Evolutionary conservation across 2,113 vertebrate genomes (phyloP).

Genomic region (Epinephelus lanceolatus): DNA sequence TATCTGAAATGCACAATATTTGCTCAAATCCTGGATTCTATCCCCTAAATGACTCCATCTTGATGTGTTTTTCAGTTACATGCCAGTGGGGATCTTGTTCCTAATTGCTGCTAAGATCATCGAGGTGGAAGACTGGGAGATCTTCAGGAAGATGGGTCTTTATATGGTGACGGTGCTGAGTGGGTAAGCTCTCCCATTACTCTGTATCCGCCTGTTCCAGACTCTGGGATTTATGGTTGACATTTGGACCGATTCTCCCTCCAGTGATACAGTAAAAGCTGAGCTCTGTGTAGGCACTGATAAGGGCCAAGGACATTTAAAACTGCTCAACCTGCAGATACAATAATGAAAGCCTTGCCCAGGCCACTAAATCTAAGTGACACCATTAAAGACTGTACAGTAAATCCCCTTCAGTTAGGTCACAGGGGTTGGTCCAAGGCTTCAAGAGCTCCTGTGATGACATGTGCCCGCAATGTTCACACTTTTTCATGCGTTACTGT

Average conservation of each 20-base stretch:
- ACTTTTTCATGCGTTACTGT: background rate
- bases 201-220: slow-evolving; percentile 57
- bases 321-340: slow-evolving; percentile 81
- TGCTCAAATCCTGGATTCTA: background rate
- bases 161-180: slow-evolving; percentile 98
- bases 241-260: slow-evolving; percentile 65
- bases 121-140: slow-evolving; percentile 98
- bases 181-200: slow-evolving; percentile 87
- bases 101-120: slow-evolving; percentile 98
- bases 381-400: slow-evolving; percentile 48
- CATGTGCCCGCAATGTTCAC: background rate
- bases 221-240: slow-evolving; percentile 72
- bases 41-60: background rate
- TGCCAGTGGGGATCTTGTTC: slow-evolving; percentile 96
- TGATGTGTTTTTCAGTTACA: slow-evolving; percentile 89
- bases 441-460: slow-evolving; percentile 15
- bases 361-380: slow-evolving; percentile 71
- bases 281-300: slow-evolving; percentile 73
- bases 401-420: slow-evolving; percentile 59
- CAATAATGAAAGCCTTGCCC: slow-evolving; percentile 73
- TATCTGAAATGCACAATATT: background rate
- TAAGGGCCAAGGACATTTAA: slow-evolving; percentile 84
- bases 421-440: slow-evolving; percentile 38
- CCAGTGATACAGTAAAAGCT: slow-evolving; percentile 67
- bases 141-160: slow-evolving; percentile 96